Percentiles rank a stretch among this genome's conserved stretches.
Evolutionary conservation across 2,888 invertebrate species (phyloP).

Genomic region (Habroteleia sp.): DNA sequence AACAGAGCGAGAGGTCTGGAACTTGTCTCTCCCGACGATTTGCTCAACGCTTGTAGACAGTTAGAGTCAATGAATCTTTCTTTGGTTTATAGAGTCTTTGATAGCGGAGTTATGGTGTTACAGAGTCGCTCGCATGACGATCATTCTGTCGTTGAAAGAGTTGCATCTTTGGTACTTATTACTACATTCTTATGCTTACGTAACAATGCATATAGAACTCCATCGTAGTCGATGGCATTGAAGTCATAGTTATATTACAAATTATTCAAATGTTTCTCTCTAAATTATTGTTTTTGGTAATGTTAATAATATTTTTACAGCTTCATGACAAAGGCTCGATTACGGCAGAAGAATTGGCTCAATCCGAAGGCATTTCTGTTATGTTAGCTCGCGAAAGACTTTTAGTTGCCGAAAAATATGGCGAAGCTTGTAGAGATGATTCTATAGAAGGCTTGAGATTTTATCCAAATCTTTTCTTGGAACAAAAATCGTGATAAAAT

Average conservation of each 20-base stretch:
- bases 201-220: too few relatives aligned
- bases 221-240: too few relatives aligned
- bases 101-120: constrained; percentile 97
- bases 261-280: too few relatives aligned
- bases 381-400: constrained; percentile 95
- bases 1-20: constrained; percentile 98
- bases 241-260: too few relatives aligned
- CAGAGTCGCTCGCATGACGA: constrained; percentile 90
- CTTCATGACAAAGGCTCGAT: constrained; percentile 86
- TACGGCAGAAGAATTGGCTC: constrained; percentile 93
- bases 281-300: too few relatives aligned
- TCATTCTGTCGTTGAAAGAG: constrained; percentile 86
- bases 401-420: constrained; percentile 91
- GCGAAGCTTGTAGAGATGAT: constrained; percentile 96
- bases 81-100: constrained; percentile 91
- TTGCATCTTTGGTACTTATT: constrained; percentile 86
- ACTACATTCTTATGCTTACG: too few relatives aligned
- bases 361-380: constrained; percentile 91
- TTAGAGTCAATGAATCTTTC: constrained; percentile 86
- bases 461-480: constrained; percentile 93
- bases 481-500: constrained; percentile 77
- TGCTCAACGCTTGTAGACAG: constrained; percentile 93
- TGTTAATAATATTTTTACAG: constrained; percentile 82
- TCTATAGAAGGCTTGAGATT: constrained; percentile 96
- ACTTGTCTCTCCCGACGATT: constrained; percentile 97